phyloP scores from a whole-genome alignment of 1,140 invertebrate genomes.

The Babylonia areolata region DNA sequence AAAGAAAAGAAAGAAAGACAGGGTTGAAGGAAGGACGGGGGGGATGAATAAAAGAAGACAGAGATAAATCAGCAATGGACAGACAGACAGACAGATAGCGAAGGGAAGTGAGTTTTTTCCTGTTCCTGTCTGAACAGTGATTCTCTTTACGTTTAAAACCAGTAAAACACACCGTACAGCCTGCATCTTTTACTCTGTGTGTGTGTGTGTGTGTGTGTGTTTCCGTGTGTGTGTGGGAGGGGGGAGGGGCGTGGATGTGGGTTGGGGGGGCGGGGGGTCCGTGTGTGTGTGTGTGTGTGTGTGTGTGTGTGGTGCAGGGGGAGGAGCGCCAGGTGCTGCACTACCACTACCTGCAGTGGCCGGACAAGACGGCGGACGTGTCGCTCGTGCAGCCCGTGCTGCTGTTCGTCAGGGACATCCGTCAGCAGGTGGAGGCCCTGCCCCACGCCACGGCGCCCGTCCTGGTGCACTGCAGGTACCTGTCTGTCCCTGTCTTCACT shows the following conservation, averaged over 20 bases:
- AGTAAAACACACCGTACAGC: too few species aligned
- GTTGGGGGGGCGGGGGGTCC: not conserved
- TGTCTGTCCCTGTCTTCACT: not conserved
- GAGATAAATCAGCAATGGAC: too few species aligned
- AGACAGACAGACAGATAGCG: too few species aligned
- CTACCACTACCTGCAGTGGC: constrained; percentile 23
- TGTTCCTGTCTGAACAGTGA: too few species aligned
- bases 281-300: not conserved
- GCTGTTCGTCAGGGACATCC: not conserved
- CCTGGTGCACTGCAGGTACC: constrained; percentile 26
- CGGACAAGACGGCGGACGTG: constrained; percentile 28
- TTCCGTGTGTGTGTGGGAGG: too few species aligned
- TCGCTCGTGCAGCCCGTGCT: not conserved
- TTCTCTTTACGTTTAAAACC: too few species aligned
- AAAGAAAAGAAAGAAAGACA: too few species aligned
- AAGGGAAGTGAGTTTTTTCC: too few species aligned
- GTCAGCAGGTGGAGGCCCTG: not conserved
- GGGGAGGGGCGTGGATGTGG: too few species aligned
- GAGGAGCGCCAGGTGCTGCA: constrained; percentile 7
- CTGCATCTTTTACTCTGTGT: too few species aligned
- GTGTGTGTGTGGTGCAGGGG: not conserved
- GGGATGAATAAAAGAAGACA: too few species aligned
- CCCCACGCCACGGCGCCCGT: not conserved
- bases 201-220: not conserved
- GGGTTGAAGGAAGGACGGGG: too few species aligned